Conservation (phyloP, 2,888 invertebrate species). For the Agrochola litura region DNA sequence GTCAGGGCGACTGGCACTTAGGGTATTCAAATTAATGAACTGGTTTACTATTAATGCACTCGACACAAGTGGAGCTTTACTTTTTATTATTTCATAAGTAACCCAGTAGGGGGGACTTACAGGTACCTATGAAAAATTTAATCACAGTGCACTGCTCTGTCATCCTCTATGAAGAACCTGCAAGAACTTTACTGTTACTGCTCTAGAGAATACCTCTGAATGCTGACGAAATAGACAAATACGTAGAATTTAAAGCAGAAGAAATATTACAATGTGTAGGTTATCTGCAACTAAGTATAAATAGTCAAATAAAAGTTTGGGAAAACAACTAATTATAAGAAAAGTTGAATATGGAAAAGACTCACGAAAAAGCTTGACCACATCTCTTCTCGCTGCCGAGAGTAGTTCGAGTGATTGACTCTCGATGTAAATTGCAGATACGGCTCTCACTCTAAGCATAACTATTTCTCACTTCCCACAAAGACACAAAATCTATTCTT, state of each 20-base stretch:
- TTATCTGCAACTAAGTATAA: slow-evolving; percentile 9
- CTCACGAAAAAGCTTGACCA: slow-evolving; percentile 79
- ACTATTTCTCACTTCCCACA: slow-evolving; percentile 56
- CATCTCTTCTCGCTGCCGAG: slow-evolving; percentile 73
- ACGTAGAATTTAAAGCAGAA: not conserved
- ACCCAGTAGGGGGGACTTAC: not conserved
- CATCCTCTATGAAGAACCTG: not conserved
- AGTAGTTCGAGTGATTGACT: slow-evolving; percentile 76
- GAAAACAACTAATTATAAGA: not conserved
- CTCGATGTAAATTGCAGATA: slow-evolving; percentile 77
- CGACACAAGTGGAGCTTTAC: not conserved
- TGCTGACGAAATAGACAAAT: not conserved
- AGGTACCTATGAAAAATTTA: no score
- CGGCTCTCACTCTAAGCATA: slow-evolving; percentile 82
- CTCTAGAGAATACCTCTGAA: not conserved
- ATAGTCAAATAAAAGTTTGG: slow-evolving; percentile 10
- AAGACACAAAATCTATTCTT: slow-evolving; percentile 33
- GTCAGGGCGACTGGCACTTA: not conserved
- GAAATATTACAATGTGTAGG: slow-evolving; percentile 11
- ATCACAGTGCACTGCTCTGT: no score
- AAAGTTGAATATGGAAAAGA: slow-evolving; percentile 34
- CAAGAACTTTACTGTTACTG: not conserved
- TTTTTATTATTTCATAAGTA: not conserved
- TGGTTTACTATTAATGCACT: not conserved
- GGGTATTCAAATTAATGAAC: not conserved